A percentile compares a stretch with the other conserved stretches of the same genome.
Evolutionary conservation across 2,888 invertebrate genomes (phyloP).

Genomic region (Lithophane socia): DNA sequence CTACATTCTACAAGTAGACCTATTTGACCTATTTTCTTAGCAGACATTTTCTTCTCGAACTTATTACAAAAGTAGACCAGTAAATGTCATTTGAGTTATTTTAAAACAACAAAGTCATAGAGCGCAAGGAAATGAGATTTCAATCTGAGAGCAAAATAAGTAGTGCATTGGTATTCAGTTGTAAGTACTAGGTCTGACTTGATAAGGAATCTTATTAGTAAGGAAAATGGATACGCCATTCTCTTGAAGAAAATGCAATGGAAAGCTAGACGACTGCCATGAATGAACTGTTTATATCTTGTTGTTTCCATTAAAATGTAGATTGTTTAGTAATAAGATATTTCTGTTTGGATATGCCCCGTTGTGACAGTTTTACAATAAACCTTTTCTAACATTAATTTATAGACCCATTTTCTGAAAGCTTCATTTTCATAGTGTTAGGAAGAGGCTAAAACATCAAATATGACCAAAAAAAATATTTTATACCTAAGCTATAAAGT

Average conservation of each 20-base stretch:
- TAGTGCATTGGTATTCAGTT: constrained; percentile 64
- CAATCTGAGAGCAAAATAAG: constrained; percentile 52
- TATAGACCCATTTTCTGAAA: not conserved
- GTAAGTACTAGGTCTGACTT: constrained; percentile 53
- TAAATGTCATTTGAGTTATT: constrained; percentile 34
- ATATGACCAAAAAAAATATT: not conserved
- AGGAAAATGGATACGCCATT: constrained; percentile 55
- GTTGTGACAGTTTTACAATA: not conserved
- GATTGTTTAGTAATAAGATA: constrained; percentile 25
- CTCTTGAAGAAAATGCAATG: constrained; percentile 49
- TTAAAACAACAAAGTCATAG: constrained; percentile 53
- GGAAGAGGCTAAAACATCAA: not conserved
- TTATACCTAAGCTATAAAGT: not conserved
- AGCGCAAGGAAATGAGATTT: constrained; percentile 57
- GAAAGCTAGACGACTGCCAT: constrained; percentile 23
- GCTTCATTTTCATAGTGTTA: not conserved
- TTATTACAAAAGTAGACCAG: constrained; percentile 33
- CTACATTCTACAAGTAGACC: not conserved
- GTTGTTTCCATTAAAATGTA: constrained; percentile 33
- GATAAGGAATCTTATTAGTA: constrained; percentile 61
- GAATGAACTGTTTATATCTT: constrained; percentile 31
- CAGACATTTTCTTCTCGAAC: constrained; percentile 6
- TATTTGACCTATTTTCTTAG: constrained; percentile 14
- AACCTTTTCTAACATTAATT: not conserved
- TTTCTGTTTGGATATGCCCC: not conserved